Evolutionary conservation across 2,888 invertebrate genomes (phyloP).

Genomic region (Pilophorus perplexus): DNA sequence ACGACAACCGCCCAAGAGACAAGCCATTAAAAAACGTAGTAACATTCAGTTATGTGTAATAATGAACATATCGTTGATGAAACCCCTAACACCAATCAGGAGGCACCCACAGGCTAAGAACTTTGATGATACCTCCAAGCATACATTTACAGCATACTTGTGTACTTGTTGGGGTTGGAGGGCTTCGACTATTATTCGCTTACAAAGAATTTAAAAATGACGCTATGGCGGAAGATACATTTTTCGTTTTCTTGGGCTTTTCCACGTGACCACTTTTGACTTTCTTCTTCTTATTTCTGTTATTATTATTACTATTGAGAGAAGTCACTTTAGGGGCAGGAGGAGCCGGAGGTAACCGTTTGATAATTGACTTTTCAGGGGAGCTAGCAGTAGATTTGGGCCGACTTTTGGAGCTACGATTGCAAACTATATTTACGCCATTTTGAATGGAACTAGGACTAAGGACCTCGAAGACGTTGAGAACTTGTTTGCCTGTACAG

Average conservation of each 20-base stretch:
- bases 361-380: conserved; percentile 15
- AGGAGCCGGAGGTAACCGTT: background rate
- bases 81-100: too few relatives aligned
- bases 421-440: conserved; percentile 31
- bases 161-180: too few relatives aligned
- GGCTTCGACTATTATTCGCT: too few relatives aligned
- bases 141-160: too few relatives aligned
- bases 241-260: conserved; percentile 26
- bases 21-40: too few relatives aligned
- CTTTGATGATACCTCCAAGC: too few relatives aligned
- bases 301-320: background rate
- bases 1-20: too few relatives aligned
- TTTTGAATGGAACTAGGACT: conserved; percentile 35
- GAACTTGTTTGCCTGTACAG: conserved; percentile 12
- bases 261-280: conserved; percentile 16
- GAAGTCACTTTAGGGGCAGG: conserved; percentile 3
- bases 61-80: too few relatives aligned
- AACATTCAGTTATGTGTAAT: too few relatives aligned
- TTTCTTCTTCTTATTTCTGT: conserved; percentile 24
- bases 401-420: conserved; percentile 16
- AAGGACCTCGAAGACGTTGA: conserved; percentile 21
- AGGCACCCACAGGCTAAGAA: too few relatives aligned
- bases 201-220: conserved; percentile 31
- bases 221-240: conserved; percentile 26
- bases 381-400: conserved; percentile 6